A percentile compares a stretch with the other conserved stretches of the same genome.
Evolutionary conservation across 1,140 invertebrate species (phyloP).

Genomic region (Drosophila teissieri): DNA sequence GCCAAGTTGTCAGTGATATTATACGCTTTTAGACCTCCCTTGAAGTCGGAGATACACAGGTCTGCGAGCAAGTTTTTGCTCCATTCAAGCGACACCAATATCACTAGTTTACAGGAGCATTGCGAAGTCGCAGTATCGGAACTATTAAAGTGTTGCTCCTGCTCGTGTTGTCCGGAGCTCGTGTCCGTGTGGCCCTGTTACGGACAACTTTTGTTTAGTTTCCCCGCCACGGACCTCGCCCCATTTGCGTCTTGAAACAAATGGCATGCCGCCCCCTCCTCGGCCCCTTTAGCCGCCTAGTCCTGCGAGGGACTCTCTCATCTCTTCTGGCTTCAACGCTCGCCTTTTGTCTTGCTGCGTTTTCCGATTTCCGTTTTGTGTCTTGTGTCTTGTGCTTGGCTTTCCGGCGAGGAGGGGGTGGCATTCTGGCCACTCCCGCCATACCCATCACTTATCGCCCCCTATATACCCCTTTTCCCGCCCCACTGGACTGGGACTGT

Average conservation of each 20-base stretch:
- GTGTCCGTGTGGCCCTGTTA: slow-evolving; percentile 17
- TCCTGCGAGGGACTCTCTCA: slow-evolving; percentile 12
- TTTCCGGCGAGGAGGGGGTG: neutral
- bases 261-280: neutral
- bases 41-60: too few relatives aligned
- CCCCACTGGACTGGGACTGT: neutral
- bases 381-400: slow-evolving; percentile 4
- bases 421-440: neutral
- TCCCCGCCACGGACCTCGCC: neutral
- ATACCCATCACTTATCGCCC: neutral
- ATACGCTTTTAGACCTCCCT: too few relatives aligned
- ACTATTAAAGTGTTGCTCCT: neutral
- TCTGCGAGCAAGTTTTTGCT: too few relatives aligned
- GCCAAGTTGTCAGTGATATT: too few relatives aligned
- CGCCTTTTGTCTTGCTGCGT: slow-evolving; percentile 21
- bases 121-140: neutral
- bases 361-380: slow-evolving; percentile 69
- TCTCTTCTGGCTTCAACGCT: neutral
- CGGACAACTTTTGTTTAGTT: slow-evolving; percentile 40
- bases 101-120: neutral
- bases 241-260: neutral
- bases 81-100: neutral
- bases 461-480: neutral
- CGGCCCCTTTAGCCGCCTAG: slow-evolving; percentile 2
- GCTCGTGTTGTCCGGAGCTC: slow-evolving; percentile 5